Evolutionary conservation across 2,888 invertebrate genomes (phyloP).

Genomic region (Microctonus hyperodae): DNA sequence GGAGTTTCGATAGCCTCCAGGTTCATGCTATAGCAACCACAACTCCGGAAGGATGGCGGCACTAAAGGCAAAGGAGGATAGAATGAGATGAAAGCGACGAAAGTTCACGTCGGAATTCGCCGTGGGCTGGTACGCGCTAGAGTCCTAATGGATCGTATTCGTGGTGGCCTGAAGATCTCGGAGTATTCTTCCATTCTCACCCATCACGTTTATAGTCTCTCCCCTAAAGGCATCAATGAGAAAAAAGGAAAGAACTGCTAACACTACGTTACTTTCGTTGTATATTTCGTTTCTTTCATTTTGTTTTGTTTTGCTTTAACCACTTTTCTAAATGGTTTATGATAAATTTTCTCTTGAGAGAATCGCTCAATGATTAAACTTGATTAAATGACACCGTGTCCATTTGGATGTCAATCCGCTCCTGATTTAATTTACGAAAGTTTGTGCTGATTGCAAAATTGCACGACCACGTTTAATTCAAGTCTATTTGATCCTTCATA

Average conservation of each 20-base stretch:
- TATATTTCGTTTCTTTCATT: background rate
- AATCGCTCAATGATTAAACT: background rate
- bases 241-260: slow-evolving; percentile 4
- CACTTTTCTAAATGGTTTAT: background rate
- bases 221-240: slow-evolving; percentile 11
- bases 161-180: slow-evolving; percentile 8
- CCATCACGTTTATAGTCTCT: slow-evolving; percentile 22
- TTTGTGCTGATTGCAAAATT: background rate
- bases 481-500: slow-evolving; percentile 1
- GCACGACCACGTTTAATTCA: background rate
- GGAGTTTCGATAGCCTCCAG: slow-evolving; percentile 21
- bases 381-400: background rate
- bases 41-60: slow-evolving; percentile 4
- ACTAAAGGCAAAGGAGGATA: slow-evolving; percentile 18
- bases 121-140: slow-evolving; percentile 48
- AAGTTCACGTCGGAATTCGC: slow-evolving; percentile 55
- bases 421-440: background rate
- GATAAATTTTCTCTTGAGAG: background rate
- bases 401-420: background rate
- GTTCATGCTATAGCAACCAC: slow-evolving; percentile 8
- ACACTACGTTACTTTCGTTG: slow-evolving; percentile 1
- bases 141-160: slow-evolving; percentile 59
- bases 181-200: slow-evolving; percentile 13
- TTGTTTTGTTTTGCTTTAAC: background rate
- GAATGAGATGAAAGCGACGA: slow-evolving; percentile 44